Evolutionary conservation across 2,888 invertebrate genomes (phyloP).

Genomic region (Tetramorium bicarinatum): DNA sequence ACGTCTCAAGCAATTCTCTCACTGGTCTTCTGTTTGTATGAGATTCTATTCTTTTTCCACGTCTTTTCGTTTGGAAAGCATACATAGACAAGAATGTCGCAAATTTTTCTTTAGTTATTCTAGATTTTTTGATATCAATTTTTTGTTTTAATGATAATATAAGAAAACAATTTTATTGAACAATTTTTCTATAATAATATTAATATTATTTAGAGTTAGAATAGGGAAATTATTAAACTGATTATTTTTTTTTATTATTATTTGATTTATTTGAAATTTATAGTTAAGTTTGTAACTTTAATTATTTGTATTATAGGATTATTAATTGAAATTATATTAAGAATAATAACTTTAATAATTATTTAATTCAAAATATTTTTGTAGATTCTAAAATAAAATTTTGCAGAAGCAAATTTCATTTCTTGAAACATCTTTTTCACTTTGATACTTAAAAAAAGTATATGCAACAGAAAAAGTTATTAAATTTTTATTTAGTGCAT

Average conservation of each 20-base stretch:
- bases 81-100: background rate
- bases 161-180: background rate
- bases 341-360: background rate
- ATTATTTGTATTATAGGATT: too few species aligned
- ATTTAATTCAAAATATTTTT: conserved; percentile 9
- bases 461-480: background rate
- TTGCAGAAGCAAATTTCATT: background rate
- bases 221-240: too few species aligned
- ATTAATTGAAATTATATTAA: too few species aligned
- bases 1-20: conserved; percentile 45
- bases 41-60: conserved; percentile 23
- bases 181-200: too few species aligned
- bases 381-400: background rate
- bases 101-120: background rate
- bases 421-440: too few species aligned
- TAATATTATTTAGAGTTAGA: too few species aligned
- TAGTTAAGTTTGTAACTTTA: too few species aligned
- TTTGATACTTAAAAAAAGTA: background rate
- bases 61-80: background rate
- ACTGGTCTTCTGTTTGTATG: conserved; percentile 28
- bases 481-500: background rate
- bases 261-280: too few species aligned
- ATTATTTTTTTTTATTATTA: too few species aligned
- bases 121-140: background rate
- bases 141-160: background rate